Evolutionary conservation across 2,797 vertebrate species (phyloP).

Genomic region (Acipenser ruthenus): DNA sequence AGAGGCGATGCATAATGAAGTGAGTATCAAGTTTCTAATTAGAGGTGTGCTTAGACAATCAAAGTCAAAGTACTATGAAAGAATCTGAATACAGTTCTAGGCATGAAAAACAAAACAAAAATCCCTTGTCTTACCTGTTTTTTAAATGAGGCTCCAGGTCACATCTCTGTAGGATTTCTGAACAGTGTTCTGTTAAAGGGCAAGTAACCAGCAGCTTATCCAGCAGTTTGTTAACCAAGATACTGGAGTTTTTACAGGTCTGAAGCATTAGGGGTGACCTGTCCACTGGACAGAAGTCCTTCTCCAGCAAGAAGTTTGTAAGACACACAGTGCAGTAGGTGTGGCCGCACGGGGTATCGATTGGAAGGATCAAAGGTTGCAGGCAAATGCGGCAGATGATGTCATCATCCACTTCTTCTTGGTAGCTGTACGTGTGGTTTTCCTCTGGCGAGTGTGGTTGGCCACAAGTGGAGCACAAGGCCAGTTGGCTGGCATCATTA

Average conservation of each 20-base stretch:
- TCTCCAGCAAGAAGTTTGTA: slow-evolving; percentile 87
- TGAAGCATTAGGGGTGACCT: slow-evolving; percentile 76
- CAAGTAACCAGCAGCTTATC: slow-evolving; percentile 87
- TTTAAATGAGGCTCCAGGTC: slow-evolving; percentile 81
- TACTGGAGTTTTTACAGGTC: slow-evolving; percentile 80
- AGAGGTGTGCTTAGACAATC: no score
- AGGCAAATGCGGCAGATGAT: slow-evolving; percentile 92
- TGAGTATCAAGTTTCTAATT: no score
- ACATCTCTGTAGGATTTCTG: slow-evolving; percentile 63
- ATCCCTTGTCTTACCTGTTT: slow-evolving; percentile 62
- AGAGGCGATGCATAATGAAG: no score
- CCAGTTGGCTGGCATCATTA: slow-evolving; percentile 26
- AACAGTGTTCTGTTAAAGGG: slow-evolving; percentile 78
- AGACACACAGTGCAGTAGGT: slow-evolving; percentile 93
- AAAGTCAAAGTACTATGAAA: no score
- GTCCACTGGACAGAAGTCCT: slow-evolving; percentile 93
- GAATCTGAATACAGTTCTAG: no score
- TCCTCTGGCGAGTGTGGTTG: slow-evolving; percentile 77
- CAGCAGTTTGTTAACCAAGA: slow-evolving; percentile 89
- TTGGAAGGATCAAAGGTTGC: slow-evolving; percentile 77
- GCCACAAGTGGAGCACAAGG: slow-evolving; percentile 69
- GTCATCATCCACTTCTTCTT: slow-evolving; percentile 85
- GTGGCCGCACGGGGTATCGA: slow-evolving; percentile 96
- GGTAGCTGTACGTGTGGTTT: slow-evolving; percentile 86
- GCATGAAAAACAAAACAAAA: slow-evolving; percentile 2